These are phyloP conservation scores for Drosophila histrio DNA, from an alignment of 2,888 invertebrate genomes.

Conservation along the genomic window DNA sequence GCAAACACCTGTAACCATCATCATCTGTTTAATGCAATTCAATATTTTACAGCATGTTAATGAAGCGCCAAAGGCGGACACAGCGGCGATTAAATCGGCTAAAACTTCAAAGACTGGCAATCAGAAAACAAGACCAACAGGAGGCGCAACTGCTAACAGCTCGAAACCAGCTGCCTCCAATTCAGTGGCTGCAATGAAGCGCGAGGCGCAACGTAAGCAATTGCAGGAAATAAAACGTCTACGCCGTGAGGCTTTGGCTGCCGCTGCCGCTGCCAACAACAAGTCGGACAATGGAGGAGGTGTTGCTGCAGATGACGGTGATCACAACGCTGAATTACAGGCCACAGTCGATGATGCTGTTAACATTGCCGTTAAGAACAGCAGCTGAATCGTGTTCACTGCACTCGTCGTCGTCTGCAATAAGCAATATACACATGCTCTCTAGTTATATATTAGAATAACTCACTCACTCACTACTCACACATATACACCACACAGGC, in stretches of 20 bases:
- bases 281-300: slow-evolving; percentile 34
- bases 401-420: slow-evolving; percentile 15
- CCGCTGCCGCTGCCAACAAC: slow-evolving; percentile 34
- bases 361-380: slow-evolving; percentile 56
- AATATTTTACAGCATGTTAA: slow-evolving; percentile 24
- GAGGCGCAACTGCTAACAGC: slow-evolving; percentile 48
- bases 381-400: slow-evolving; percentile 70
- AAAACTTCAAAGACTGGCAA: slow-evolving; percentile 67
- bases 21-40: neutral
- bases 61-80: slow-evolving; percentile 40
- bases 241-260: slow-evolving; percentile 81
- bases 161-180: slow-evolving; percentile 55
- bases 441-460: slow-evolving; percentile 55
- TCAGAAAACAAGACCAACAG: slow-evolving; percentile 54
- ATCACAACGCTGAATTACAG: slow-evolving; percentile 1
- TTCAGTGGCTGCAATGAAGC: slow-evolving; percentile 85
- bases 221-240: slow-evolving; percentile 88
- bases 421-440: slow-evolving; percentile 59
- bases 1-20: neutral
- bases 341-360: slow-evolving; percentile 44
- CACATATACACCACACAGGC: slow-evolving; percentile 36
- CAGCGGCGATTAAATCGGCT: slow-evolving; percentile 26
- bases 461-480: slow-evolving; percentile 42
- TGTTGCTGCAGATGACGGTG: neutral
- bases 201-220: slow-evolving; percentile 91